phyloP scores from a whole-genome alignment of 2,113 vertebrate genomes.

The Ifrita kowaldi region DNA sequence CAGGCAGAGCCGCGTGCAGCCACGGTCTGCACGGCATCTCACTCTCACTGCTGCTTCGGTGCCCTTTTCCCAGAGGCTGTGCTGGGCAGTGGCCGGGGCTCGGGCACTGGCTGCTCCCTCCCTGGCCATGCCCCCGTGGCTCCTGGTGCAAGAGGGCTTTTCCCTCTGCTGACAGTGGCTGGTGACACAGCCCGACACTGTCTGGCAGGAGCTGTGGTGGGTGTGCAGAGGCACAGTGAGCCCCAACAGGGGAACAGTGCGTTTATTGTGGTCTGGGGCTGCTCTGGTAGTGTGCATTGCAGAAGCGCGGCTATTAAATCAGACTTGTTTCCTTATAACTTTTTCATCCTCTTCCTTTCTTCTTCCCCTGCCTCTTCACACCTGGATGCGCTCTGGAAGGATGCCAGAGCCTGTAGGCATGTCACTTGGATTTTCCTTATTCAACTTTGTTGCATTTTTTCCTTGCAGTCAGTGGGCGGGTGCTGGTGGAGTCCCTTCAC shows the following conservation, averaged over 20 bases:
- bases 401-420: background rate
- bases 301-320: background rate
- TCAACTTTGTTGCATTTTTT: background rate
- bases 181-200: background rate
- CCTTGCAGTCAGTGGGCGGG: background rate
- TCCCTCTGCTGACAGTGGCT: background rate
- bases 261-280: slow-evolving; percentile 10
- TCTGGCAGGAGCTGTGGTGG: background rate
- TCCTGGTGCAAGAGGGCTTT: background rate
- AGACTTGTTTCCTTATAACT: background rate
- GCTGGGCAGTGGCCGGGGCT: background rate
- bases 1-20: background rate
- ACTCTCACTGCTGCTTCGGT: accelerated
- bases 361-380: background rate
- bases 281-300: background rate
- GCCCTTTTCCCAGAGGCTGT: background rate
- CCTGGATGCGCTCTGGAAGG: background rate
- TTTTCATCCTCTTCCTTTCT: background rate
- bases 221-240: background rate
- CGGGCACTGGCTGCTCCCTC: background rate
- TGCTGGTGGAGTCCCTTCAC: background rate
- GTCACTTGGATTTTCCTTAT: background rate
- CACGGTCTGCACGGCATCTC: accelerated
- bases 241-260: background rate
- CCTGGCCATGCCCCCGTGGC: background rate